A percentile compares a stretch with the other conserved stretches of the same genome.
These are phyloP conservation scores for Megaustenia siamemsis DNA, from an alignment of 2,888 invertebrate genomes.

Conservation along the genomic window DNA sequence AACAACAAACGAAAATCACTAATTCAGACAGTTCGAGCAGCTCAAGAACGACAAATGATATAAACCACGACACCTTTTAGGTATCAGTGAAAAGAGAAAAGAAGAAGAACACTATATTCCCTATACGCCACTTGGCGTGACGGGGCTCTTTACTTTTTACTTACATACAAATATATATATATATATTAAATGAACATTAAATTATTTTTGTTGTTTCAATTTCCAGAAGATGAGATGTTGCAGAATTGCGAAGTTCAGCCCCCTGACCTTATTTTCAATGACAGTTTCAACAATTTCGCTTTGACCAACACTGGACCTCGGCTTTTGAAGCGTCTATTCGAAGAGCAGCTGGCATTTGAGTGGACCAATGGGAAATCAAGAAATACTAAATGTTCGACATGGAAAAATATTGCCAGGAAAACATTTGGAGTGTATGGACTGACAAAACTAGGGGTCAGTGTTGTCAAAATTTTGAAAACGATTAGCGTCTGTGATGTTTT, in stretches of 20 bases:
- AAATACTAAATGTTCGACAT: constrained; percentile 57
- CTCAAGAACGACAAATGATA: too few relatives aligned
- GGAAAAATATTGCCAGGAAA: constrained; percentile 81
- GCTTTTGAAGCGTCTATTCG: not conserved
- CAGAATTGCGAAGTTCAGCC: not conserved
- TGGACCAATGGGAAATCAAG: constrained; percentile 58
- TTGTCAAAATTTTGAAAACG: constrained; percentile 87
- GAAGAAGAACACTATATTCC: too few relatives aligned
- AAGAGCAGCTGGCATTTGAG: constrained; percentile 42
- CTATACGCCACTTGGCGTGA: too few relatives aligned
- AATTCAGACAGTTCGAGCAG: too few relatives aligned
- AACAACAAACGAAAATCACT: too few relatives aligned
- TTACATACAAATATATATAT: too few relatives aligned
- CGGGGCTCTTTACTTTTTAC: too few relatives aligned
- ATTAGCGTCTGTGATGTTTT: constrained; percentile 84
- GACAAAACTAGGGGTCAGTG: constrained; percentile 82
- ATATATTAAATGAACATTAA: too few relatives aligned
- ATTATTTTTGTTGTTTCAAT: too few relatives aligned
- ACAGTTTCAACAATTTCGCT: not conserved
- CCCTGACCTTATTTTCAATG: constrained; percentile 40
- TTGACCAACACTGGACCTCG: not conserved
- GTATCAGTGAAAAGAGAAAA: too few relatives aligned
- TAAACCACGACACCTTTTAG: too few relatives aligned
- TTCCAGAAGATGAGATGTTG: constrained; percentile 23
- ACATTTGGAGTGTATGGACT: constrained; percentile 83